A percentile compares a stretch with the other conserved stretches of the same genome.
Evolutionary conservation across 1,140 invertebrate genomes (phyloP).

Genomic region (Rhopalosiphum maidis): DNA sequence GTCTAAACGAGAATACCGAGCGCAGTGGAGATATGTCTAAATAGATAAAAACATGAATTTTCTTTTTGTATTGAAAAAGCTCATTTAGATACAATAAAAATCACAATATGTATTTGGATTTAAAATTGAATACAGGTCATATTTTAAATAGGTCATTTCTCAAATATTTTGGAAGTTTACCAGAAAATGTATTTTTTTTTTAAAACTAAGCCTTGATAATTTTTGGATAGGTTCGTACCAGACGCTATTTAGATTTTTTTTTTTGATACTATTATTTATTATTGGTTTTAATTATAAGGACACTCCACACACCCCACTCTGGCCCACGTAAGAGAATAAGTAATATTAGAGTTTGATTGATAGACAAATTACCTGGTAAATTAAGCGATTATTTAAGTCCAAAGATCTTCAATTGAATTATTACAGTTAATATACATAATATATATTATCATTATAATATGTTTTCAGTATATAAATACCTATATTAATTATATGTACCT

Average conservation of each 20-base stretch:
- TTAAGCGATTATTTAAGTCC: not conserved
- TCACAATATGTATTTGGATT: too few relatives aligned
- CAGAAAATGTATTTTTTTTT: not conserved
- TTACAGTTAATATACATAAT: not conserved
- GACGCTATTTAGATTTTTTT: too few relatives aligned
- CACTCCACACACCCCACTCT: too few relatives aligned
- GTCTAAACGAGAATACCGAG: not conserved
- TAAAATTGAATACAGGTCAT: too few relatives aligned
- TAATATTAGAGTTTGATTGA: not conserved
- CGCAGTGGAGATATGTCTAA: too few relatives aligned
- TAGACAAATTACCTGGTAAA: not conserved
- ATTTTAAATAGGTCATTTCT: not conserved
- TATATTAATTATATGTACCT: not conserved
- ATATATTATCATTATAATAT: not conserved
- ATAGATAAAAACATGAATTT: too few relatives aligned
- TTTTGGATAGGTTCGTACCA: too few relatives aligned
- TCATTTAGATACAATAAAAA: too few relatives aligned
- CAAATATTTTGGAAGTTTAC: not conserved
- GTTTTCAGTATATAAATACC: not conserved
- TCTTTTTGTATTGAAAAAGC: too few relatives aligned
- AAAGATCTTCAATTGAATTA: not conserved
- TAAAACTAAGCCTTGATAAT: not conserved
- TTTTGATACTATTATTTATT: not conserved
- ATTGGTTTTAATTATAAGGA: not conserved
- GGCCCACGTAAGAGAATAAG: too few relatives aligned